Evolutionary conservation across 2,797 vertebrate genomes (phyloP), one percentile per base, ranked within the genome.

Genomic region (Chiroxiphia lanceolata): DNA sequence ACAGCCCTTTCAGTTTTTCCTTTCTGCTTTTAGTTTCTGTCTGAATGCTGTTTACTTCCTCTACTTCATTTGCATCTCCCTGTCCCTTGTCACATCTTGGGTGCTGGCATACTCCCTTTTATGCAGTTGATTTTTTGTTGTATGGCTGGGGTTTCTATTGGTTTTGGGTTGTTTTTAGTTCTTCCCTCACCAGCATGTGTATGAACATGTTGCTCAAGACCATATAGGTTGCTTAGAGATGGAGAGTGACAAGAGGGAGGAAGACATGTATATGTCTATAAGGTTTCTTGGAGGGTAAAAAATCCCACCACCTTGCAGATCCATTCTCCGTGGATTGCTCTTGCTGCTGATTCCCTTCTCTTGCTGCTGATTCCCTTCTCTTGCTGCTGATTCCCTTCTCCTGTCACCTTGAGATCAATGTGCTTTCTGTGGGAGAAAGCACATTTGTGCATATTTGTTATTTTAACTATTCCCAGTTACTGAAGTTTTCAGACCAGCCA

Each of bases 21-120:
- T 91, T 84, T 85, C 36, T 77, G 74, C 33, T 95, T 83, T 94
- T 78, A 75, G 29, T 83, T 87, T 95, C 51, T 89, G 23, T 82
- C 40, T 90, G 56, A 81, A 57, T 90, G 44, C 61, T 84, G 27
- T 84, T 92, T 67, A 51, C 4, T 90, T 87, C 18, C 34, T 83
- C 42, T 74, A 8, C n/a, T 61, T 71, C 14, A 12, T 72, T 86
- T 79, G 23, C 31, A 42, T 76, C 13, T 94, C 29, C 25, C 11
- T 74, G 7, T 72, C 33, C 18, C 8, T 59, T 38, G 3, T 59
- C 1, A 4, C 53, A 26, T 53, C 36, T 89, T 38, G 6, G 45
- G 16, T 92, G 26, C 36, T 90, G 45, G 20, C 84, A 89, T 95
- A 74, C 64, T 97, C 88, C 88, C 90, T 96, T 93, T 94, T 94